phyloP scores from a whole-genome alignment of 2,888 invertebrate genomes.

The Xestia xanthographa region DNA sequence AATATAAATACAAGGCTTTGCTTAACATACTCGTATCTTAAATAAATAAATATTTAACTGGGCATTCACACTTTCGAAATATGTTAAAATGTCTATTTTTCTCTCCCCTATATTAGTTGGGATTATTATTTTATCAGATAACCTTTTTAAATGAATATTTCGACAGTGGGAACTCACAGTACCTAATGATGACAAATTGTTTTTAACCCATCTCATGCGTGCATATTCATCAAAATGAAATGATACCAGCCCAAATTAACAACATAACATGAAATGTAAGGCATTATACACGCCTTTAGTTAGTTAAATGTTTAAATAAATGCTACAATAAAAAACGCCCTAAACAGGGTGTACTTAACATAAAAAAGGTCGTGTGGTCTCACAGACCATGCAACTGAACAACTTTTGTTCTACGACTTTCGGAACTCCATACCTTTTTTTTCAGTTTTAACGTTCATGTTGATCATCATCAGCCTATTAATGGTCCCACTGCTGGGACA shows the following conservation, averaged over 20 bases:
- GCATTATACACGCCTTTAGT: neutral
- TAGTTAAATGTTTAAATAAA: neutral
- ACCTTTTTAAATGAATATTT: neutral
- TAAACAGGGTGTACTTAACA: neutral
- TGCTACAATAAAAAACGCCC: neutral
- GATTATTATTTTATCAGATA: neutral
- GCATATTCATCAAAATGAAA: neutral
- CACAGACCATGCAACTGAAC: neutral
- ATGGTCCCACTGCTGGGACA: too few species aligned
- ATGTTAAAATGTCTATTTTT: neutral
- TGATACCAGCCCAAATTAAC: neutral
- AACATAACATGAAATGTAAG: constrained; percentile 8
- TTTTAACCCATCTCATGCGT: constrained; percentile 21
- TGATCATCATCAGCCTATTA: too few species aligned
- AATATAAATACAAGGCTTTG: constrained; percentile 44
- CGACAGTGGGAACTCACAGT: neutral
- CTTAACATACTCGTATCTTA: neutral
- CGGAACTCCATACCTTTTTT: neutral
- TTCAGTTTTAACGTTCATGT: neutral
- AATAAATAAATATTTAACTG: constrained; percentile 4
- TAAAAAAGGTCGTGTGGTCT: neutral
- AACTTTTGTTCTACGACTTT: neutral
- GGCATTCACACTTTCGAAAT: neutral
- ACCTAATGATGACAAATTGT: neutral
- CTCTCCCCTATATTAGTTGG: neutral